Evolutionary conservation across 2,113 vertebrate species (phyloP), one percentile per base, ranked within the genome.

Genomic region (Phaethornis superciliosus): DNA sequence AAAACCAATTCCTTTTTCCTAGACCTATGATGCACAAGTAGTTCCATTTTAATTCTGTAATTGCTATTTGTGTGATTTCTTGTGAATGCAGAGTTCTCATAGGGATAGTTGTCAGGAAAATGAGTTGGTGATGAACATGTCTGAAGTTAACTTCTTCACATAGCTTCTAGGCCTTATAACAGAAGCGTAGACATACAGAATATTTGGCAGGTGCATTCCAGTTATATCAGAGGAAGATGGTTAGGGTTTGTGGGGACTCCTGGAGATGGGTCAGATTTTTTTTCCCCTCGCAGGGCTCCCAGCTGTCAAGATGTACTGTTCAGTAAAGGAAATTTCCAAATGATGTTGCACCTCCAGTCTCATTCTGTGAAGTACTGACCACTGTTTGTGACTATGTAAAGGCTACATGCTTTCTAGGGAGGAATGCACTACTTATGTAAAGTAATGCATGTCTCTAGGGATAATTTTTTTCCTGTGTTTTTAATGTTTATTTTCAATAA

Each of bases 341-440:
- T 58, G 32, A 7, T 32, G 18, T 49, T 32, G 21, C 27, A 30
- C 52, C 5, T 2, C 42, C 58, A n/a, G 22, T 76, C 37, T 84
- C 2, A 0, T 71, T 88, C 33, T 67, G 24, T 70, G 0, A 0
- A n/a, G 32, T 71, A 3, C 42, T 93, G 30, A 20, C 12, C n/a
- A 7, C 52, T 64, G 23, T 69, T 59, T 20, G 28, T 93, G 76
- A 42, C 55, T 47, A 15, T 59, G 17, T 47, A 51, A 54, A 59
- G 54, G 70, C 76, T 72, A 24, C 16, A 4, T 49, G 51, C 33
- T 59, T 42, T 35, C 4, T 8, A 16, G 24, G 22, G 21, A 84
- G 20, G 20, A 59, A 74, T 3, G 10, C 3, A n/a, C 54, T 9
- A 23, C 35, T 7, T 11, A 4, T 32, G 32, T 52, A 54, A 64